Evolutionary conservation across 2,113 vertebrate genomes (phyloP), one percentile per base, ranked within the genome.

Genomic region (Cynopterus brachyotis): DNA sequence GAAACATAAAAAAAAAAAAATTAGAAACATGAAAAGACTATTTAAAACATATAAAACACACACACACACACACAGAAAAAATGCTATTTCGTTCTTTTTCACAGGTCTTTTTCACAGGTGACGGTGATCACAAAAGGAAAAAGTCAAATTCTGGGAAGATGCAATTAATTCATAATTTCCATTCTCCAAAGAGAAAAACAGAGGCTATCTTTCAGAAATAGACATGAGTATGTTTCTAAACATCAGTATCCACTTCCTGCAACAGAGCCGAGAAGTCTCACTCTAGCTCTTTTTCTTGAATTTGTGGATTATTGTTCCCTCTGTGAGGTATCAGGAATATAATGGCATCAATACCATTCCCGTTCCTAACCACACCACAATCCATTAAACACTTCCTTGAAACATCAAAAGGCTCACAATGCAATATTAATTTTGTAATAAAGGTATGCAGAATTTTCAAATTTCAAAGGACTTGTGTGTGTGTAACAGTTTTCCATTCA

Each of bases 221-320:
- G 9, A 42, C 37, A 79, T 37, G 40, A 95, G 19, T 59, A 89
- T 6, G 76, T 92, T 17, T 67, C 4, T 79, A 97, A 97, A 82
- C 67, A 95, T 57, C 42, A 92, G 66, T 67, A 82, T 53, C 78
- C 9, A 72, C 95, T 96, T 67, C 45, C 85, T 85, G 35, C 37
- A 84, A 59, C 28, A 92, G 15, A 95, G 55, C 47, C 62, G 75
- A 32, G 96, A 87, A 92, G 19, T 81, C 90, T 93, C 32, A 62
- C 57, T 95, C 67, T 81, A 82, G 30, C 1, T 89, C 66, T 80
- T 96, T 89, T 96, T 87, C 67, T 93, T 70, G 93, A 78, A 94
- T 80, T 72, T 97, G 81, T 95, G 47, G 73, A 93, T 97, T 97
- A 80, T 30, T 92, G 9, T 35, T 94, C 12, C 24, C 84, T 96